These are phyloP conservation scores for Hypotaenidia philippensis DNA, from an alignment of 2,797 vertebrate genomes.

Conservation along the genomic window DNA sequence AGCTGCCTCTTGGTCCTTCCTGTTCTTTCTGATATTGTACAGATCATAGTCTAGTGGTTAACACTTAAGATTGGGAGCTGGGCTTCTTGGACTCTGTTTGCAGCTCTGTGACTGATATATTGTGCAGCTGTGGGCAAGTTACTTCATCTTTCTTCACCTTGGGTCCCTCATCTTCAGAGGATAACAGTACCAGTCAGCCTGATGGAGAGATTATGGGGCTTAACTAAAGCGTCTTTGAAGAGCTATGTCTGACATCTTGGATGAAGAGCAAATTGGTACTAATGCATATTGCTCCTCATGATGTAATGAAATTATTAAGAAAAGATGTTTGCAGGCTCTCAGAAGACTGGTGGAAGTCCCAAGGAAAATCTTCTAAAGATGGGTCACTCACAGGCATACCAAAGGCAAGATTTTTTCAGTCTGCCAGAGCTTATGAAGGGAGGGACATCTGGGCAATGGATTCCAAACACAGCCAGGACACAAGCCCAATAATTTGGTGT, in stretches of 20 bases:
- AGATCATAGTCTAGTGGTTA: constrained; percentile 25
- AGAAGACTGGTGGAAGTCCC: background rate
- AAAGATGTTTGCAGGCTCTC: background rate
- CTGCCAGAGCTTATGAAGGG: background rate
- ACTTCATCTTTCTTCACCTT: background rate
- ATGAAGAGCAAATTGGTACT: constrained; percentile 6
- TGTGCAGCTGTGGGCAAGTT: background rate
- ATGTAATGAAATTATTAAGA: constrained; percentile 1
- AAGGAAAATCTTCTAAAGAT: background rate
- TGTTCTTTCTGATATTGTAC: background rate
- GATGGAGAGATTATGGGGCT: background rate
- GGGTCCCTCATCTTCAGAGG: background rate
- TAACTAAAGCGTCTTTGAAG: background rate
- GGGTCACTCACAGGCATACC: background rate
- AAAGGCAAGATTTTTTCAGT: background rate
- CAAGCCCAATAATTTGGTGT: background rate
- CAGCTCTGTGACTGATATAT: background rate
- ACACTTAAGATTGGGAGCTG: constrained; percentile 16
- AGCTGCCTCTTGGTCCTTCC: background rate
- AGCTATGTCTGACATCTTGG: background rate
- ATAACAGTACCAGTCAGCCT: background rate
- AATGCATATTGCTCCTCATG: background rate
- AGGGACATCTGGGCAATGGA: background rate
- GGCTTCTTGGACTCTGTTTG: background rate
- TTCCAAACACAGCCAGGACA: background rate